Evolutionary conservation across 2,113 vertebrate species (phyloP).

Genomic region (Physeter macrocephalus): DNA sequence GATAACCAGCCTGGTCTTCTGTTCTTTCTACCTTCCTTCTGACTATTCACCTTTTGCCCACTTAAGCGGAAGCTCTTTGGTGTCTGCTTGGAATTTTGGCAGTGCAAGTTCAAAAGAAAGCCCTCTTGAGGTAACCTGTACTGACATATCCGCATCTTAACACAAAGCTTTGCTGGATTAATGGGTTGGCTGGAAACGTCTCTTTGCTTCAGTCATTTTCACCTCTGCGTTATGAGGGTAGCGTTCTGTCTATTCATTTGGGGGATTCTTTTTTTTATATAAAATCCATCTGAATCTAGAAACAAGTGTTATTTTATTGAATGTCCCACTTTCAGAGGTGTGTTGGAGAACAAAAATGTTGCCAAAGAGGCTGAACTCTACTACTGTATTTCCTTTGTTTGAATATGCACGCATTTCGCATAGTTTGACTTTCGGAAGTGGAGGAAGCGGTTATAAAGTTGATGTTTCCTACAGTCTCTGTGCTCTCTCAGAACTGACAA

Average conservation of each 20-base stretch:
- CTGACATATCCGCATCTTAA: conserved; percentile 39
- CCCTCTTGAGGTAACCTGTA: conserved; percentile 45
- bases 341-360: background rate
- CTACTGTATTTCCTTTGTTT: background rate
- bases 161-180: conserved; percentile 65
- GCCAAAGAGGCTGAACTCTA: background rate
- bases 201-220: conserved; percentile 30
- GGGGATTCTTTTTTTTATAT: conserved; percentile 15
- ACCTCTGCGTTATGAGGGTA: conserved; percentile 20
- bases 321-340: conserved; percentile 48
- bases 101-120: conserved; percentile 64
- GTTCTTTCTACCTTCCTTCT: conserved; percentile 41
- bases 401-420: background rate
- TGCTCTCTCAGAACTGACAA: background rate
- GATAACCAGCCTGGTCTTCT: conserved; percentile 32
- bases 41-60: conserved; percentile 47
- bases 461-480: background rate
- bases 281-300: conserved; percentile 41
- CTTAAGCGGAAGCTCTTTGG: conserved; percentile 48
- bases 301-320: conserved; percentile 53
- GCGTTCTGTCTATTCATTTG: background rate
- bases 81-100: conserved; percentile 53
- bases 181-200: conserved; percentile 44
- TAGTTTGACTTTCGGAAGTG: background rate
- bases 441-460: background rate